phyloP scores from a whole-genome alignment of 2,113 vertebrate genomes.

The Hylia prasina region DNA sequence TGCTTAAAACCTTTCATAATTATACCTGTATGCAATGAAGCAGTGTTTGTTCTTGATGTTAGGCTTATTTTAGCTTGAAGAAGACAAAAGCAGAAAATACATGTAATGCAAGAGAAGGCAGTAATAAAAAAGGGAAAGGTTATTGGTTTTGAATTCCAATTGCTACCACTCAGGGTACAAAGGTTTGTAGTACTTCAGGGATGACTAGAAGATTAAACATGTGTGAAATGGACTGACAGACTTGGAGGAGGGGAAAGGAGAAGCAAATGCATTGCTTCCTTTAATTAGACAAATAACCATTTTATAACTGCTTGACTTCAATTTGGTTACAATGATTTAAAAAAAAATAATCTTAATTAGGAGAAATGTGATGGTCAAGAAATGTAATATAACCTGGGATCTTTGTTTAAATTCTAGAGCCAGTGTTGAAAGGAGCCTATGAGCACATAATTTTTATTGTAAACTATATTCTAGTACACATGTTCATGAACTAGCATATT shows the following conservation, averaged over 20 bases:
- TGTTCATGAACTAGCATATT: background rate
- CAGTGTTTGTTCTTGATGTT: background rate
- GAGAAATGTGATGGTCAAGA: background rate
- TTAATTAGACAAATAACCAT: background rate
- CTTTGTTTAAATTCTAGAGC: background rate
- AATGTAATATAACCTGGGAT: background rate
- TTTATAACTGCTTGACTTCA: background rate
- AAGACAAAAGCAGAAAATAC: background rate
- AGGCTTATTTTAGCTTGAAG: background rate
- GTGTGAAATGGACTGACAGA: background rate
- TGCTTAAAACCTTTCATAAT: background rate
- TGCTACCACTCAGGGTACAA: background rate
- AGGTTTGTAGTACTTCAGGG: background rate
- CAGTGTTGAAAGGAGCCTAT: background rate
- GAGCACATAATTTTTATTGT: background rate
- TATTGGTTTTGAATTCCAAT: background rate
- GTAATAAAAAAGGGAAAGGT: background rate
- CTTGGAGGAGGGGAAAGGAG: background rate
- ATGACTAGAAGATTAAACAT: background rate
- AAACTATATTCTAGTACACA: background rate
- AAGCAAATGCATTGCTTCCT: background rate
- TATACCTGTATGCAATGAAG: background rate
- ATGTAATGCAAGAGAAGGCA: background rate
- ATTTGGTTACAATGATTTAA: background rate
- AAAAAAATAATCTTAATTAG: background rate